Conservation (phyloP, 2,888 invertebrate species). For the Acronicta psi region DNA sequence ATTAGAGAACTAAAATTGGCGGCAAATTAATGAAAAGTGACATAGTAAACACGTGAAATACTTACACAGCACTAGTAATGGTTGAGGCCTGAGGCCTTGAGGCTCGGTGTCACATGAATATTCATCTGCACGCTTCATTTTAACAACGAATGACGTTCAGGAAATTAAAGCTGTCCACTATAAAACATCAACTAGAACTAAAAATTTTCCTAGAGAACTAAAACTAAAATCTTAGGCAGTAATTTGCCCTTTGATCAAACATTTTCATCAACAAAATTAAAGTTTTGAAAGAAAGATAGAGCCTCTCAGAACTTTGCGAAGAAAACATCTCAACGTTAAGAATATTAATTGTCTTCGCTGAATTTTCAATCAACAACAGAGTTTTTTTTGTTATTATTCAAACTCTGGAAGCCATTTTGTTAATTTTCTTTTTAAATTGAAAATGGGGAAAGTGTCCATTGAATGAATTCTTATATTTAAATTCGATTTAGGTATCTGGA, state of each 20-base stretch:
- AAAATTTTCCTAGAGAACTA: neutral
- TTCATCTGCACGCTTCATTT: slow-evolving; percentile 34
- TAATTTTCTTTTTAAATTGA: slow-evolving; percentile 32
- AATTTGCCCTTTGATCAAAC: neutral
- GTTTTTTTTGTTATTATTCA: slow-evolving; percentile 15
- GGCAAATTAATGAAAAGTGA: neutral
- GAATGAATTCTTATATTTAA: slow-evolving; percentile 29
- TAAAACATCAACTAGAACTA: slow-evolving; percentile 11
- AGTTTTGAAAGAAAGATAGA: slow-evolving; percentile 5
- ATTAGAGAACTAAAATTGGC: slow-evolving; percentile 1
- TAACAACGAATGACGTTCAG: slow-evolving; percentile 10
- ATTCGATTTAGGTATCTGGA: slow-evolving; percentile 30
- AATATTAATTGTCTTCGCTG: slow-evolving; percentile 38
- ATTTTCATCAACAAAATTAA: neutral
- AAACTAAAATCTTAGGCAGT: slow-evolving; percentile 1
- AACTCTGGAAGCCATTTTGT: slow-evolving; percentile 5
- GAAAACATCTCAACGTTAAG: slow-evolving; percentile 27
- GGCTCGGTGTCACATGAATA: slow-evolving; percentile 27
- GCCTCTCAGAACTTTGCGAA: slow-evolving; percentile 12
- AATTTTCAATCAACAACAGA: slow-evolving; percentile 26
- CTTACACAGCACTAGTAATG: neutral
- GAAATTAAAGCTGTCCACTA: slow-evolving; percentile 8
- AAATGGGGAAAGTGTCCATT: slow-evolving; percentile 13
- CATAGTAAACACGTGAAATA: neutral
- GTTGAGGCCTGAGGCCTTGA: neutral